A percentile compares a stretch with the other conserved stretches of the same genome.
Conservation (phyloP, 2,113 vertebrate species). For the Bucco capensis region DNA sequence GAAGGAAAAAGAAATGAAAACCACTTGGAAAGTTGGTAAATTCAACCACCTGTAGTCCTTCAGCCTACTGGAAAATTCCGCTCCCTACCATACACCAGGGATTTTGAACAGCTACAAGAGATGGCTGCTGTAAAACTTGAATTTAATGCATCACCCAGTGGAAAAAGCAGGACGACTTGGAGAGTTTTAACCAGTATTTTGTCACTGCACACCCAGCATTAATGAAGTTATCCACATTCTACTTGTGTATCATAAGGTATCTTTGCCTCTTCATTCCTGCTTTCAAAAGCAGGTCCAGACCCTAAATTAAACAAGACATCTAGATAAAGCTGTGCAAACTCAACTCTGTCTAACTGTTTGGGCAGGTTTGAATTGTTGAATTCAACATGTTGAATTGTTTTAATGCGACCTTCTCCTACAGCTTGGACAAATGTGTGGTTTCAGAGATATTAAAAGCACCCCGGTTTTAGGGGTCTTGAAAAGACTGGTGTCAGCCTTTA, state of each 20-base stretch:
- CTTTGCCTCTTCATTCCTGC: not conserved
- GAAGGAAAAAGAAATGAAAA: constrained; percentile 51
- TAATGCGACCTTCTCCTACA: not conserved
- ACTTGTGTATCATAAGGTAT: not conserved
- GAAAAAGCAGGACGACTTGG: not conserved
- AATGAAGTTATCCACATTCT: not conserved
- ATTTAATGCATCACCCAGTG: not conserved
- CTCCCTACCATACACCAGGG: not conserved
- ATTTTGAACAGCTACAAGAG: not conserved
- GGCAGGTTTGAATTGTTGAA: too few relatives aligned
- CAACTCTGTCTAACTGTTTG: not conserved
- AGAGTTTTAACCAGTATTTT: not conserved
- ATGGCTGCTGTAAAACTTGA: not conserved
- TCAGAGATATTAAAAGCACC: not conserved
- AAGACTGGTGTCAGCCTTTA: not conserved
- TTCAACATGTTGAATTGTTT: not conserved
- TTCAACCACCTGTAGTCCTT: not conserved
- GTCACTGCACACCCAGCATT: not conserved
- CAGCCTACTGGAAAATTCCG: not conserved
- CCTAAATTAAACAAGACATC: constrained; percentile 1
- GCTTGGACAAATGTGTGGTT: not conserved
- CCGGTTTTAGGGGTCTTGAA: not conserved
- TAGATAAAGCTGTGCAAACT: constrained; percentile 14
- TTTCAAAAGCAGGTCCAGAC: not conserved
- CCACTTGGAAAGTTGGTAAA: constrained; percentile 21